Conservation (phyloP, 2,888 invertebrate species). For the Ochropacha duplaris region DNA sequence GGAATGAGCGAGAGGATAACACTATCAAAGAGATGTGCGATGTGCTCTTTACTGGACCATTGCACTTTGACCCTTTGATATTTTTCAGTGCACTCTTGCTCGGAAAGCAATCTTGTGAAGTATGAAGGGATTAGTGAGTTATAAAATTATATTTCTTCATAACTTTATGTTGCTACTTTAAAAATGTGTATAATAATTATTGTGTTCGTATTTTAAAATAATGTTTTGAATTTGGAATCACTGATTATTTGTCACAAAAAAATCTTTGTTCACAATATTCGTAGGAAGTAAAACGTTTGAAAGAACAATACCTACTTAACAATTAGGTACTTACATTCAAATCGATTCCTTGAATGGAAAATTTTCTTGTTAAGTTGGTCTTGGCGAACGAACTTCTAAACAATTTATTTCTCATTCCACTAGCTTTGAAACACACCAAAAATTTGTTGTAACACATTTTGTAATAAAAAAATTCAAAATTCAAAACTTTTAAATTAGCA, state of each 20-base stretch:
- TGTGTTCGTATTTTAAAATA: too few relatives aligned
- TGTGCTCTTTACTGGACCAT: background rate
- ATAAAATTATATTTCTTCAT: too few relatives aligned
- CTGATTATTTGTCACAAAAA: too few relatives aligned
- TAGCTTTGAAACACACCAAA: slow-evolving; percentile 37
- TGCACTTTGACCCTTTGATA: background rate
- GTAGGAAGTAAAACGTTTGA: too few relatives aligned
- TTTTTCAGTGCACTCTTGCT: background rate
- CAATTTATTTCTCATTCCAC: slow-evolving; percentile 34
- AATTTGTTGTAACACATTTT: slow-evolving; percentile 59
- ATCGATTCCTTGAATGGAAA: slow-evolving; percentile 52
- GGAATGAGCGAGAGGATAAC: background rate
- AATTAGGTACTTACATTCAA: slow-evolving; percentile 46
- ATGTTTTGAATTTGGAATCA: too few relatives aligned
- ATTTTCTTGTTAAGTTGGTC: slow-evolving; percentile 42
- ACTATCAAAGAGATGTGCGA: background rate
- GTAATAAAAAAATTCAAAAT: slow-evolving; percentile 20
- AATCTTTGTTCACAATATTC: too few relatives aligned
- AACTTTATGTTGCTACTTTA: too few relatives aligned
- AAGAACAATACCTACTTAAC: background rate
- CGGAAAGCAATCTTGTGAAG: background rate
- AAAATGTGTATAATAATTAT: too few relatives aligned
- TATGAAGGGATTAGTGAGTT: background rate
- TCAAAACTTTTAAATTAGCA: background rate
- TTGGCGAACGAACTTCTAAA: slow-evolving; percentile 23